Percentiles rank a stretch among this genome's conserved stretches.
These are phyloP conservation scores for Catostylus mosaicus DNA, from an alignment of 30 jellyfish, hydroid and myxozoan species.

Conservation along the genomic window DNA sequence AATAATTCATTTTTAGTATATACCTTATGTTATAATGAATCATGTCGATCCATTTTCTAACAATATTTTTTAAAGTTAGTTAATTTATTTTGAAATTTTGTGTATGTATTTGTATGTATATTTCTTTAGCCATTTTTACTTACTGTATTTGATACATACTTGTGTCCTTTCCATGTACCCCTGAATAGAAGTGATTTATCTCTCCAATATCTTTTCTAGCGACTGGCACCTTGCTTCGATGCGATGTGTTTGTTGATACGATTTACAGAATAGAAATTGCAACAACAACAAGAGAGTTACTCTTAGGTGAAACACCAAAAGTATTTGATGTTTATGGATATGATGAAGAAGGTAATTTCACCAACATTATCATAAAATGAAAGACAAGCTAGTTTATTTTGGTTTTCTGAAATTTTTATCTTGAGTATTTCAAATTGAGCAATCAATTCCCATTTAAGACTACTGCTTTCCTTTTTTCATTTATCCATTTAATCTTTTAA, in stretches of 20 bases:
- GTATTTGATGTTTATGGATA: constrained; percentile 96
- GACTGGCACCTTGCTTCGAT: constrained; percentile 84
- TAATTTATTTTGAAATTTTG: too few species aligned
- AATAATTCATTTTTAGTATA: too few species aligned
- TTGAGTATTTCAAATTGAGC: too few species aligned
- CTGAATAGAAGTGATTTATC: neutral
- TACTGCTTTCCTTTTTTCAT: neutral
- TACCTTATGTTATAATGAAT: too few species aligned
- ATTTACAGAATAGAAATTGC: constrained; percentile 93
- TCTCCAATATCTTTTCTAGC: constrained; percentile 63
- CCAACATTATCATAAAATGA: too few species aligned
- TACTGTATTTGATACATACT: neutral
- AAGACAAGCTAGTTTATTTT: too few species aligned
- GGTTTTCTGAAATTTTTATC: too few species aligned
- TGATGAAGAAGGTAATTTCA: constrained; percentile 88
- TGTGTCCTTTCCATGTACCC: neutral
- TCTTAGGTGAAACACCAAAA: constrained; percentile 97
- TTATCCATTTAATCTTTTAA: too few species aligned
- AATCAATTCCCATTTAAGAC: neutral
- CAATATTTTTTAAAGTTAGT: too few species aligned
- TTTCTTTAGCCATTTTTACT: too few species aligned
- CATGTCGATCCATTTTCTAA: too few species aligned
- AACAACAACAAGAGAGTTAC: constrained; percentile 91
- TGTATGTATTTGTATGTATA: too few species aligned
- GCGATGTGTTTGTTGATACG: constrained; percentile 97